A percentile compares a stretch with the other conserved stretches of the same genome.
Evolutionary conservation across 1,140 invertebrate genomes (phyloP).

Genomic region (Venustaconcha ellipsiformis): DNA sequence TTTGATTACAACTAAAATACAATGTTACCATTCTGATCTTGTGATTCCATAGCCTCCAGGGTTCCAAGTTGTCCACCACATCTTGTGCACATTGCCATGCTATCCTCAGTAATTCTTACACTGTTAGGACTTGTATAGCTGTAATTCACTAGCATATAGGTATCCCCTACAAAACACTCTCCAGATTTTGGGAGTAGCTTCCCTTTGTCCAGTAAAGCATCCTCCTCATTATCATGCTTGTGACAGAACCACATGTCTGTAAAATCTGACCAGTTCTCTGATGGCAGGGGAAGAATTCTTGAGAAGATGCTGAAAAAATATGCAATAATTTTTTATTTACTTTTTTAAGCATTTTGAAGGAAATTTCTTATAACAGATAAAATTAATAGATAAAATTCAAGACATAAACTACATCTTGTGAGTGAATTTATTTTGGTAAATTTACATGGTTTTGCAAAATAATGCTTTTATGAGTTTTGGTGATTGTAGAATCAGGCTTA

Average conservation of each 20-base stretch:
- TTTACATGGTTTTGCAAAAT: too few relatives aligned
- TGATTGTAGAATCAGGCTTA: too few relatives aligned
- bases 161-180: slow-evolving; percentile 50
- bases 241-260: slow-evolving; percentile 57
- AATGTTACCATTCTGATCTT: slow-evolving; percentile 8
- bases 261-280: slow-evolving; percentile 54
- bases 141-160: slow-evolving; percentile 38
- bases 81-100: slow-evolving; percentile 33
- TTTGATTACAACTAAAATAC: background rate
- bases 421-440: too few relatives aligned
- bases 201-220: slow-evolving; percentile 4
- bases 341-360: background rate
- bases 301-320: slow-evolving; percentile 37
- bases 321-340: background rate
- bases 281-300: slow-evolving; percentile 47
- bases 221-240: slow-evolving; percentile 34
- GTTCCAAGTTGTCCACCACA: slow-evolving; percentile 46
- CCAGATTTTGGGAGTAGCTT: slow-evolving; percentile 31
- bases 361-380: too few relatives aligned
- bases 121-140: slow-evolving; percentile 21
- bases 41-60: background rate
- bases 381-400: too few relatives aligned
- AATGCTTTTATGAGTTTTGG: too few relatives aligned
- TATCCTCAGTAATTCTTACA: slow-evolving; percentile 25
- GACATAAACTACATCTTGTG: too few relatives aligned